Base-by-base conservation (phyloP, 2,113 vertebrate genomes). In the Patagioenas fasciata region DNA sequence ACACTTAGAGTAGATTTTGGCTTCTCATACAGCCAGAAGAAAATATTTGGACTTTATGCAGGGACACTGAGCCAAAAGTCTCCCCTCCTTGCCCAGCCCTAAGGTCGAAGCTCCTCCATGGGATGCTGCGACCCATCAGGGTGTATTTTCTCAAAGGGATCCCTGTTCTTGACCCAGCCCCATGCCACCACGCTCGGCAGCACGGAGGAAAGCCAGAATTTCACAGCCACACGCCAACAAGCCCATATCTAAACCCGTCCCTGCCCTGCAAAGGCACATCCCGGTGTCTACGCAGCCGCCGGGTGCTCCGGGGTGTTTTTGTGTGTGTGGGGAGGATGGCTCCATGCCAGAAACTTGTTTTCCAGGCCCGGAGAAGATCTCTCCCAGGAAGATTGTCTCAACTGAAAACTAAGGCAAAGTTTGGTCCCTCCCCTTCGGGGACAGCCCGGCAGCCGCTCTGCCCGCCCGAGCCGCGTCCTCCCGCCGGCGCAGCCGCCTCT, bases 351-450 rank as follows among this genome's bases (percentile, higher is more conserved):
- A 48, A 47, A 7, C 61, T 80, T 25, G 29, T 60, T 67, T 72
- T 70, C 88, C 88, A 69, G 8, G 71, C 85, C 7, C 50, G 2
- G 10, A 50, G 47, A 51, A 60, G 34, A 19, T 21, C 53, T 75
- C 48, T 91, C 42, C 50, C 78, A 18, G 15, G 12, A 69, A 61
- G 71, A 56, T 5, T 40, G 67, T 73, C 88, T 79, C 70, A 11
- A 28, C 70, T 61, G 75, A 42, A 73, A 91, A 95, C 34, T 48
- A 72, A 92, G 87, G 84, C 93, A 34, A 87, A 94, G 83, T 91
- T 91, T 92, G 93, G 93, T 94, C 96, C 96, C 95, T 93, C 95
- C 96, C 96, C 91, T 87, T 80, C 32, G 17, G 83, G 66, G 66
- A 88, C 81, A 83, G 72, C 72, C 88, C 42, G 64, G 89, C 94